Evolutionary conservation across 2,797 vertebrate genomes (phyloP), one percentile per base, ranked within the genome.

Genomic region (Oreortyx pictus): DNA sequence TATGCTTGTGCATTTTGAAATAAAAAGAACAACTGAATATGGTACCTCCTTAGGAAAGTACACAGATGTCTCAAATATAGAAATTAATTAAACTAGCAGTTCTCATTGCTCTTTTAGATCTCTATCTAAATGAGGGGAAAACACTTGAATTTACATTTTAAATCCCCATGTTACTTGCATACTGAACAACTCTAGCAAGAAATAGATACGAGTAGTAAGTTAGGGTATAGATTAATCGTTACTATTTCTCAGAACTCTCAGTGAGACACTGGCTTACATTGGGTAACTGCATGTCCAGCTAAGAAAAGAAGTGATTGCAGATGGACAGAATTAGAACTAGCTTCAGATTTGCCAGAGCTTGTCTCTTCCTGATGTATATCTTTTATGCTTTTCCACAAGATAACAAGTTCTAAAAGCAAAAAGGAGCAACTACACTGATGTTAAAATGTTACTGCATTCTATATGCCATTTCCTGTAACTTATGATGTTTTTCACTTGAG

Each of bases 51-150:
- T 8, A 70, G 54, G 39, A 84, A 92, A 64, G 31, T 7, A 78
- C 6, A n/a, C 31, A 14, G 4, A 27, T 65, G 57, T 84, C 11
- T 71, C 49, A 25, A 76, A 64, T 17, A 66, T 14, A 78, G 22
- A 82, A 73, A 49, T 50, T 71, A 84, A 60, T 90, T 72, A 60
- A 86, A 9, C 3, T 50, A 83, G 52, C 6, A 86, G 33, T 16
- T 50, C 10, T 83, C 18, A n/a, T 23, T 64, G 23, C 64, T 79
- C 72, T 92, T 61, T 72, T 39, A 86, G 12, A 74, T 65, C 31
- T 79, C 16, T 31, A 82, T 18, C 25, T 86, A 82, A 83, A 84
- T 46, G 29, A 93, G 35, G 52, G 25, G 70, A 84, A 93, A 66
- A 0, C 8, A 52, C 27, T 49, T 57, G 20, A 84, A 8, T 23